Base-by-base conservation (phyloP, 1,140 invertebrate genomes). In the Triops cancriformis region DNA sequence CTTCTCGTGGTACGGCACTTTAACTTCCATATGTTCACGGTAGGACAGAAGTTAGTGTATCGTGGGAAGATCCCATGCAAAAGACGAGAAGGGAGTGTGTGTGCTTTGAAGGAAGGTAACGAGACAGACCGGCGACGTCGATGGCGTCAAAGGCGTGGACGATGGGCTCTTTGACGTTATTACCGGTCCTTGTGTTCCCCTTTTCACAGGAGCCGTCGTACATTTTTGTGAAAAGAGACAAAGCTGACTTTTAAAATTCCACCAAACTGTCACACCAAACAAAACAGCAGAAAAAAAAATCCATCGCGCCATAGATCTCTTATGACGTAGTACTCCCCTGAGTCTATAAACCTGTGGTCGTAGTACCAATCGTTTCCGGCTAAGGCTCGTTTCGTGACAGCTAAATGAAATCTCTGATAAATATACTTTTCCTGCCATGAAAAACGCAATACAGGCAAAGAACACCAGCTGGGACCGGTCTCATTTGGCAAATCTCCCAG, bases 131-230 rank as follows among this genome's bases (percentile, higher is more conserved):
- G 1, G n/a, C 51, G 51, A 64, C 51, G 51, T 45, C 43, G 43
- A 45, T 45, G 43, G 43, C 43, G 43, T 64, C 51, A 23, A 64
- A 64, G 51, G 51, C 51, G 51, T 64, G 51, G 51, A 64, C 51
- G 51, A 64, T 64, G 51, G 51, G n/a, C 51, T 64, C 51, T 64
- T 64, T 64, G 51, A 64, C 51, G 14, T 64, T 64, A 64, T 64
- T 64, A 64, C 51, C 51, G 14, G 51, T 64, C 51, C 51, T 64
- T 64, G 14, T 64, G 23, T 64, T 45, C n/a, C 6, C 10, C 51
- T 64, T 37, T 37, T 37, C 18, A 23, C 51, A 64, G 23, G 51
- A 64, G 51, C 14, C 51, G 51, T 18, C 51, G 51, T 23, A 18
- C 51, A 14, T 23, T 23, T 64, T 64, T 64, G 5, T 64, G 23